These are phyloP conservation scores for Micromussa lordhowensis DNA, from an alignment of 92 coral and sea anemone species.

Conservation along the genomic window DNA sequence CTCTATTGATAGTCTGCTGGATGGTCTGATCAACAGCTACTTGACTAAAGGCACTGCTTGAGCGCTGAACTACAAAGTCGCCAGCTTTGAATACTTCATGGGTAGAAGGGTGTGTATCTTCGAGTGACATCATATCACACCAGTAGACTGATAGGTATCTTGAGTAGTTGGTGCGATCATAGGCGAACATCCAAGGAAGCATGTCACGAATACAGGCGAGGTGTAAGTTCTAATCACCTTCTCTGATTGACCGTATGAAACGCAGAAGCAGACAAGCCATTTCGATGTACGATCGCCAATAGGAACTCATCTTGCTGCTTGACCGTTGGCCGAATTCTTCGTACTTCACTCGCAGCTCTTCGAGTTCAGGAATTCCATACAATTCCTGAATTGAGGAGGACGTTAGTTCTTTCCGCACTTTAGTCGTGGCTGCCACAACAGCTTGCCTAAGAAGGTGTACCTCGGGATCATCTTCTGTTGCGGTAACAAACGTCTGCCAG, in stretches of 20 bases:
- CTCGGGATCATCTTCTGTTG: neutral
- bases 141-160: slow-evolving; percentile 37
- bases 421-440: neutral
- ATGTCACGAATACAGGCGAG: slow-evolving; percentile 55
- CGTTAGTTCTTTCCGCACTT: too few relatives aligned
- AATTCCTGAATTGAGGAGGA: too few relatives aligned
- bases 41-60: slow-evolving; percentile 35
- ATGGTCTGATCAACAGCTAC: slow-evolving; percentile 50
- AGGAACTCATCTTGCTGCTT: neutral
- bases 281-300: slow-evolving; percentile 24
- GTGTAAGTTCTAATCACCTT: slow-evolving; percentile 56
- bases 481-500: neutral
- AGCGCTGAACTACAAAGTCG: slow-evolving; percentile 40
- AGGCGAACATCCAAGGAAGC: slow-evolving; percentile 64
- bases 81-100: slow-evolving; percentile 37
- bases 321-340: slow-evolving; percentile 1
- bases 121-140: slow-evolving; percentile 25
- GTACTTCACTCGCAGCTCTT: too few relatives aligned
- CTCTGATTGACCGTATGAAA: slow-evolving; percentile 62
- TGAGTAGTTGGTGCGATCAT: slow-evolving; percentile 54
- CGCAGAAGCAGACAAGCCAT: slow-evolving; percentile 39
- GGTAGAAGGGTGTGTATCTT: slow-evolving; percentile 21
- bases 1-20: slow-evolving; percentile 54
- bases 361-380: too few relatives aligned
- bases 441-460: neutral